Percentiles rank a stretch among this genome's conserved stretches.
Evolutionary conservation across 2,888 invertebrate species (phyloP).

Genomic region (Andrena praecox): DNA sequence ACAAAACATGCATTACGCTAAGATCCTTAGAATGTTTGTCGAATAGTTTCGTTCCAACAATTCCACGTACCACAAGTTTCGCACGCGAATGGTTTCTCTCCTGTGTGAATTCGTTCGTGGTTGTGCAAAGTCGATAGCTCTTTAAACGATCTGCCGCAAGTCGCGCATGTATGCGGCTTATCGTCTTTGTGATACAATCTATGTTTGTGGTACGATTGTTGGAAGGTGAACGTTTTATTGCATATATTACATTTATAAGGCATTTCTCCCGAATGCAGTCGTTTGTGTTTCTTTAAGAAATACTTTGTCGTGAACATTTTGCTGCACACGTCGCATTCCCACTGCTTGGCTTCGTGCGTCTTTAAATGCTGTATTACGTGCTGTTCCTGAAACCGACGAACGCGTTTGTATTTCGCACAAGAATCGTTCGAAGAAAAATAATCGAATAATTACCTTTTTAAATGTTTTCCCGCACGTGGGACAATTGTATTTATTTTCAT

Average conservation of each 20-base stretch:
- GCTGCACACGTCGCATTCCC: constrained; percentile 94
- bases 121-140: constrained; percentile 95
- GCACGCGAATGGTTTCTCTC: constrained; percentile 94
- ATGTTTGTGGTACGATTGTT: constrained; percentile 96
- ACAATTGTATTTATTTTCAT: constrained; percentile 81
- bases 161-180: constrained; percentile 90
- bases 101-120: constrained; percentile 93
- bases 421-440: too few relatives aligned
- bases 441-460: constrained; percentile 80
- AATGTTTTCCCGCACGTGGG: constrained; percentile 84
- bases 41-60: constrained; percentile 10
- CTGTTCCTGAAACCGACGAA: constrained; percentile 81
- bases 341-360: constrained; percentile 90
- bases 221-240: constrained; percentile 94
- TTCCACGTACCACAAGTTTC: constrained; percentile 91
- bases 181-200: constrained; percentile 94
- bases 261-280: constrained; percentile 94
- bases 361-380: constrained; percentile 85
- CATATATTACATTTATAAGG: constrained; percentile 94
- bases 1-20: constrained; percentile 56
- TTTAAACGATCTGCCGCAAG: constrained; percentile 93
- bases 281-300: constrained; percentile 94
- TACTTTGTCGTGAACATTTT: constrained; percentile 96
- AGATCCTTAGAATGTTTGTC: constrained; percentile 14
- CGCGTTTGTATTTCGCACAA: too few relatives aligned